A percentile compares a stretch with the other conserved stretches of the same genome.
Evolutionary conservation across 2,113 vertebrate species (phyloP).

Genomic region (Tonatia bakeri): DNA sequence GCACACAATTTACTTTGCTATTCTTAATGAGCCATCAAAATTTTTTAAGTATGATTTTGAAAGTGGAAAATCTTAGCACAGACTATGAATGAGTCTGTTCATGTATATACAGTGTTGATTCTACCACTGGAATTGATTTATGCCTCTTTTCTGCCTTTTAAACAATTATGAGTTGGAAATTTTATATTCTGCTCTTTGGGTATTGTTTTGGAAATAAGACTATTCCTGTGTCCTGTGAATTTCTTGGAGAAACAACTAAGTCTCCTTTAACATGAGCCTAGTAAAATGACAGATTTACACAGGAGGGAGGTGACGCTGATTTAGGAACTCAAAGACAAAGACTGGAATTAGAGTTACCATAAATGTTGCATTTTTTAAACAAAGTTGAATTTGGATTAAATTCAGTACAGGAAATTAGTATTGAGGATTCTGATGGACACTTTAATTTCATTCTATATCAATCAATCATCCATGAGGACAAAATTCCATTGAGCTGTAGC

Average conservation of each 20-base stretch:
- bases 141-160: background rate
- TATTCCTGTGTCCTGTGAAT: background rate
- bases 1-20: background rate
- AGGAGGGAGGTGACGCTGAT: background rate
- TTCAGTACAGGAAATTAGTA: constrained; percentile 15
- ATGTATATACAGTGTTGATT: background rate
- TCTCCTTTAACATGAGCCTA: background rate
- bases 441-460: constrained; percentile 31
- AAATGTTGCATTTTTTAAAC: background rate
- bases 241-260: constrained; percentile 17
- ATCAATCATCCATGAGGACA: background rate
- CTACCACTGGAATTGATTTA: background rate
- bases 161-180: background rate
- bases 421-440: background rate
- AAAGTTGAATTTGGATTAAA: constrained; percentile 29
- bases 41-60: background rate
- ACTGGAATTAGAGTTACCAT: background rate
- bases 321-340: constrained; percentile 17
- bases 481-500: background rate
- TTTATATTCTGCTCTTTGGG: background rate
- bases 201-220: constrained; percentile 17
- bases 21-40: background rate
- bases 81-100: background rate
- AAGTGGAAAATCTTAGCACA: background rate
- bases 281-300: background rate